Percentiles rank a stretch among this genome's conserved stretches.
Conservation (phyloP, 64 coral and sea anemone species). For the Actinia equina region DNA sequence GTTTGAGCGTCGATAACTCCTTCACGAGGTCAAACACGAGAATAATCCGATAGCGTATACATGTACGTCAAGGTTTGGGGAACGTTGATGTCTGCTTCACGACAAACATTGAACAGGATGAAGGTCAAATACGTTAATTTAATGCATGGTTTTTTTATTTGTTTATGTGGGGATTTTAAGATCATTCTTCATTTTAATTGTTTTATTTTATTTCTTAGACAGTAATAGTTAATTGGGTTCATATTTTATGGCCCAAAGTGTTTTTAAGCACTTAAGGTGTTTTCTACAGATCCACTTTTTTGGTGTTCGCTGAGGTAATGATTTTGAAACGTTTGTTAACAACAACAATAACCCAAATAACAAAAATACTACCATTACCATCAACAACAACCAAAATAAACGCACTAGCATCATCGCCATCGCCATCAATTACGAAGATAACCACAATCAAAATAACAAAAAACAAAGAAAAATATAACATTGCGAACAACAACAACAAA, state of each 20-base stretch:
- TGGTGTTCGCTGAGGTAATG: neutral
- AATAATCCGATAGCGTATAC: no score
- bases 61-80: neutral
- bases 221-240: neutral
- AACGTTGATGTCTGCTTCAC: neutral
- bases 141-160: neutral
- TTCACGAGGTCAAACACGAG: no score
- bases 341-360: no score
- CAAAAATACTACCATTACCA: no score
- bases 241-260: neutral
- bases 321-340: neutral
- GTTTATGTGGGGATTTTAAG: neutral
- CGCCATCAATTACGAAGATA: no score
- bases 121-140: neutral
- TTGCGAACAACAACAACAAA: no score
- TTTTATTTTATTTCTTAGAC: neutral
- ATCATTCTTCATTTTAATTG: neutral
- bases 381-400: no score
- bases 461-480: no score
- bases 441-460: no score
- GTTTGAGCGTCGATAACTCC: neutral
- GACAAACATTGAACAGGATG: neutral
- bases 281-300: neutral
- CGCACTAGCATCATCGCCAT: no score
- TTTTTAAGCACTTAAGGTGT: neutral